These are phyloP conservation scores for Micronisus gabar DNA, from an alignment of 2,113 vertebrate genomes.

Conservation along the genomic window DNA sequence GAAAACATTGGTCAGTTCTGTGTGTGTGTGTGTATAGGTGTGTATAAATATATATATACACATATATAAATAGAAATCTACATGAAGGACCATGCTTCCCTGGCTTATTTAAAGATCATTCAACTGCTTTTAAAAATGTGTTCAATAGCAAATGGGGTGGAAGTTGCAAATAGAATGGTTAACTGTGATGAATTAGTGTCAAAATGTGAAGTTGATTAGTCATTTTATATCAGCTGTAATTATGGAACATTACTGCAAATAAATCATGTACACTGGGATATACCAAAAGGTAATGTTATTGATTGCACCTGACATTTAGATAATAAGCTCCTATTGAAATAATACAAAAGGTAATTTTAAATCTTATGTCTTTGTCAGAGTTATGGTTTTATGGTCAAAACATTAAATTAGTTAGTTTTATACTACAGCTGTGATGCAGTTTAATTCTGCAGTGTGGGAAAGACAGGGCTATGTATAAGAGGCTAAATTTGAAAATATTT, in stretches of 20 bases:
- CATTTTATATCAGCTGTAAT: conserved; percentile 22
- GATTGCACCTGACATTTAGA: conserved; percentile 36
- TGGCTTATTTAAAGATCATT: neutral
- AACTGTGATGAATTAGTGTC: neutral
- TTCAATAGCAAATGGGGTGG: neutral
- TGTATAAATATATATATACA: fast-evolving
- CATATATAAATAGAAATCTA: neutral
- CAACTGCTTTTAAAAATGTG: neutral
- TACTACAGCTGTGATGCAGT: neutral
- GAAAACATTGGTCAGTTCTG: neutral
- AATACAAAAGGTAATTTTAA: conserved; percentile 35
- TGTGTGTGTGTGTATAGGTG: too few species aligned
- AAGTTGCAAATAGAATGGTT: neutral
- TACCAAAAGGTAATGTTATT: conserved; percentile 5
- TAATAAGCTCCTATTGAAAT: conserved; percentile 25
- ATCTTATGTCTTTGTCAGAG: neutral
- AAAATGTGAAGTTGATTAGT: conserved; percentile 26
- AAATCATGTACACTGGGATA: neutral
- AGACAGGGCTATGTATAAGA: neutral
- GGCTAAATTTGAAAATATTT: neutral
- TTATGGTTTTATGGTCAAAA: neutral
- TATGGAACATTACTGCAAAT: neutral
- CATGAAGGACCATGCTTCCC: neutral
- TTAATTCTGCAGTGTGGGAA: neutral
- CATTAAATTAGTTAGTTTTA: neutral